Evolutionary conservation across 1,140 invertebrate species (phyloP).

Genomic region (Papilio machaon): DNA sequence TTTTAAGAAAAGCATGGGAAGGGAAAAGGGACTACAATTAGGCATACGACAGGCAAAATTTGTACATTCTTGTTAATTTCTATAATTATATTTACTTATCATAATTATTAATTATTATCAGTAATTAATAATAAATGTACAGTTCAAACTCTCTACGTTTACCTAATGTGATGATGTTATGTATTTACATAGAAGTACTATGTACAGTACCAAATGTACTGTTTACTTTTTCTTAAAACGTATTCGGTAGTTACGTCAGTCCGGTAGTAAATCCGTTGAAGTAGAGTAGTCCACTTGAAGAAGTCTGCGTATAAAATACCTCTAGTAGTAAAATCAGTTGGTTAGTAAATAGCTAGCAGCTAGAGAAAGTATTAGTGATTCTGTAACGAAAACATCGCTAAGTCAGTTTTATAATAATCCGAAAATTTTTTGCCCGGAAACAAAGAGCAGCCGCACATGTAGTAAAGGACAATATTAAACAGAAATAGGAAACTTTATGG

Average conservation of each 20-base stretch:
- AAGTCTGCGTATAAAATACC: neutral
- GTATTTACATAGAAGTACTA: neutral
- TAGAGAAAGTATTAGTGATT: neutral
- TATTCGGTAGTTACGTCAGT: neutral
- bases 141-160: neutral
- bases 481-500: too few species aligned
- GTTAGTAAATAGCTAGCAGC: neutral
- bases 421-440: too few species aligned
- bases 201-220: neutral
- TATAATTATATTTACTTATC: too few species aligned
- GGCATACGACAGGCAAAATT: too few species aligned
- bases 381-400: neutral
- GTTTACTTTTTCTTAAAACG: neutral
- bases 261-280: neutral
- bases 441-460: neutral
- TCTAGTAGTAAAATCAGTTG: neutral
- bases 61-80: too few species aligned
- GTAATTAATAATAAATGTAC: neutral
- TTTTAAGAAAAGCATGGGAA: neutral
- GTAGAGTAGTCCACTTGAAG: neutral
- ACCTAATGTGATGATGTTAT: neutral
- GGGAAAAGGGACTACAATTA: too few species aligned
- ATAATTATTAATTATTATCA: neutral
- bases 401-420: neutral
- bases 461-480: too few species aligned